Evolutionary conservation across 2,797 vertebrate genomes (phyloP).

Genomic region (Graptemys geographica): DNA sequence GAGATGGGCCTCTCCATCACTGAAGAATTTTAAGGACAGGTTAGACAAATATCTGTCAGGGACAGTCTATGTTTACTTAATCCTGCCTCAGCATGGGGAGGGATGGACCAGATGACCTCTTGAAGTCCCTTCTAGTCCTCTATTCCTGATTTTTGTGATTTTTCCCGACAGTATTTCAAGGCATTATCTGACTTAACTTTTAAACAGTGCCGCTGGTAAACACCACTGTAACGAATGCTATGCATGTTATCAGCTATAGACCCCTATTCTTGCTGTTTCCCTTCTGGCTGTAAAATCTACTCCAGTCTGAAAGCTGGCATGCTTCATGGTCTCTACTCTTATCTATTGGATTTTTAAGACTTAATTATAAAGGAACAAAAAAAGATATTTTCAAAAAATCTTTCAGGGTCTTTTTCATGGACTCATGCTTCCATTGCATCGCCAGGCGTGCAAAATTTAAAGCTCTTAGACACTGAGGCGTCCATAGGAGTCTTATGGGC

Average conservation of each 20-base stretch:
- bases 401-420: background rate
- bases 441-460: background rate
- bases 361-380: background rate
- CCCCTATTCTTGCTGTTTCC: background rate
- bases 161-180: background rate
- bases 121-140: too few relatives aligned
- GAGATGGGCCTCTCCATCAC: too few relatives aligned
- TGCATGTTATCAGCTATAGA: fast-evolving
- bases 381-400: fast-evolving
- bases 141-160: background rate
- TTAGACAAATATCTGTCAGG: too few relatives aligned
- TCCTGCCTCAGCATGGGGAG: too few relatives aligned
- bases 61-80: too few relatives aligned
- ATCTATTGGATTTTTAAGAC: background rate
- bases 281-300: background rate
- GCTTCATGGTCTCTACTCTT: background rate
- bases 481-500: too few relatives aligned
- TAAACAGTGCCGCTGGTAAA: background rate
- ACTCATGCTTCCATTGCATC: background rate
- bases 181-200: background rate
- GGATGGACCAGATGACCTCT: too few relatives aligned
- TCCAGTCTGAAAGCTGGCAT: background rate
- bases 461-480: background rate
- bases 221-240: background rate
- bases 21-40: too few relatives aligned